Conservation (phyloP, 64 coral and sea anemone species). For the Montipora sp. region DNA sequence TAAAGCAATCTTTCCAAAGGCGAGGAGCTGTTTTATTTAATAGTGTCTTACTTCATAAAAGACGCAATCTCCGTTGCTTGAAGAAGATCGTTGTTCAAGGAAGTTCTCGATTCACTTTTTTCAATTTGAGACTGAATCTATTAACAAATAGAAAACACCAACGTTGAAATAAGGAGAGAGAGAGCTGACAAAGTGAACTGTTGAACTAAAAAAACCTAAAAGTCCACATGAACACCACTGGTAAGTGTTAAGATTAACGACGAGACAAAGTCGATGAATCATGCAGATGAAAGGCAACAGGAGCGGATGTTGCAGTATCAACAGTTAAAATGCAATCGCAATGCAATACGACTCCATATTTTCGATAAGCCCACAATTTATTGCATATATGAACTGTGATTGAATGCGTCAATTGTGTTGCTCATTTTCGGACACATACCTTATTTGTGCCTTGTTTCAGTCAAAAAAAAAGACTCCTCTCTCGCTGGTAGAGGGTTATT, state of each 20-base stretch:
- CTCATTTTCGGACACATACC: no score
- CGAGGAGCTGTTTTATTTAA: neutral
- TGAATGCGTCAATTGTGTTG: no score
- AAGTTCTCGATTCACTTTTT: neutral
- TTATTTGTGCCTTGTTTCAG: no score
- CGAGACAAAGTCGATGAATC: neutral
- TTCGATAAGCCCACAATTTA: no score
- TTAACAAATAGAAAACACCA: neutral
- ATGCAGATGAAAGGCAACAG: no score
- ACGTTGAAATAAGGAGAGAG: neutral
- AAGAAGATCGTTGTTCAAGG: neutral
- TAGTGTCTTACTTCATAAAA: slow-evolving; percentile 34
- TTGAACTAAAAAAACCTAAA: neutral
- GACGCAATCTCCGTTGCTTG: neutral
- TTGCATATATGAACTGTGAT: no score
- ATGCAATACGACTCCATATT: no score
- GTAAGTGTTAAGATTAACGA: neutral
- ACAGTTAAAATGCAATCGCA: no score
- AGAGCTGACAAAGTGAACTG: neutral
- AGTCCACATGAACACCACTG: neutral
- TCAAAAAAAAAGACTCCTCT: no score
- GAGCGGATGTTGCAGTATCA: no score
- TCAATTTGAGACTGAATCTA: neutral
- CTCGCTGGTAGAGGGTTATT: no score
- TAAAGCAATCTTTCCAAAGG: neutral